phyloP scores from a whole-genome alignment of 2,797 vertebrate species.

The Melanotaenia parkinsoni region DNA sequence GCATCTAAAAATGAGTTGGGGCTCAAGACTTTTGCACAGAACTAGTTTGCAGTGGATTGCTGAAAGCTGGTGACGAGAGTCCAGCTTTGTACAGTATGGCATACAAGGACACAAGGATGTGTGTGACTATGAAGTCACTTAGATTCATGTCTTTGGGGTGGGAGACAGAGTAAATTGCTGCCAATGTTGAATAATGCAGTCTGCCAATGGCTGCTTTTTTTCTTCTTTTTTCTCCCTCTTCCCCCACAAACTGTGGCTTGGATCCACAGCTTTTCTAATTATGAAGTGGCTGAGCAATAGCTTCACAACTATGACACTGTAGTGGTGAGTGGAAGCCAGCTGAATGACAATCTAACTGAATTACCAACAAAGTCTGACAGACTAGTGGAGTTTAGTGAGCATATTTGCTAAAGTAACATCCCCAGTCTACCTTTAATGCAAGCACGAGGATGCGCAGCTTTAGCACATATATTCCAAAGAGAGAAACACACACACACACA shows the following conservation, averaged over 20 bases:
- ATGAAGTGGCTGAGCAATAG: slow-evolving; percentile 71
- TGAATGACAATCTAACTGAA: slow-evolving; percentile 55
- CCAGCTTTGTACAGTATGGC: slow-evolving; percentile 48
- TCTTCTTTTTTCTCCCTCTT: slow-evolving; percentile 9
- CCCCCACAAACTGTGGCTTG: slow-evolving; percentile 67
- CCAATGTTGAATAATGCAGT: slow-evolving; percentile 76
- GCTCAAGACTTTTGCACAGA: background rate
- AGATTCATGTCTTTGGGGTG: slow-evolving; percentile 70
- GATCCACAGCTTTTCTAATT: slow-evolving; percentile 74
- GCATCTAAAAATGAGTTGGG: background rate
- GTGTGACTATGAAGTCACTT: slow-evolving; percentile 70
- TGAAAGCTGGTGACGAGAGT: slow-evolving; percentile 51
- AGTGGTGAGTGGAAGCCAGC: slow-evolving; percentile 39
- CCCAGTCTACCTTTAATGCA: slow-evolving; percentile 35
- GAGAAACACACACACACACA: background rate
- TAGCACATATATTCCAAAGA: slow-evolving; percentile 25
- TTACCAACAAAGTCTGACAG: slow-evolving; percentile 65
- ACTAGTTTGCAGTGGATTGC: slow-evolving; percentile 11
- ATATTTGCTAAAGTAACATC: slow-evolving; percentile 47
- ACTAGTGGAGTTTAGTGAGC: slow-evolving; percentile 54
- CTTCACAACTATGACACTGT: slow-evolving; percentile 56
- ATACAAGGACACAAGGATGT: slow-evolving; percentile 38
- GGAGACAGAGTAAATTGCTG: slow-evolving; percentile 67
- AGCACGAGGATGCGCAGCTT: background rate
- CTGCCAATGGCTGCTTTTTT: slow-evolving; percentile 63